Evolutionary conservation across 2,888 invertebrate species (phyloP).

Genomic region (Lumbricus terrestris): DNA sequence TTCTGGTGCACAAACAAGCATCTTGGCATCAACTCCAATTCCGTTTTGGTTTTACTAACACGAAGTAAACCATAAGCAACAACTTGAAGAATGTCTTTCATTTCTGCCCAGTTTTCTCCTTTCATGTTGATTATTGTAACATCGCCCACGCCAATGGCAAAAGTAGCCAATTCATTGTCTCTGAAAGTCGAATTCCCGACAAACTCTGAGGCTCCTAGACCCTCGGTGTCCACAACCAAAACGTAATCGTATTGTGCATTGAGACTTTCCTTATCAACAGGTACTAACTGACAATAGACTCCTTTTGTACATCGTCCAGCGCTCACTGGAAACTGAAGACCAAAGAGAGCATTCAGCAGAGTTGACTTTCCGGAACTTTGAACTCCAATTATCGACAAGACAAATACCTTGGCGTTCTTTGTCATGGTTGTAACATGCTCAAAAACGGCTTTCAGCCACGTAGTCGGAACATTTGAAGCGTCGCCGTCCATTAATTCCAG

Average conservation of each 20-base stretch:
- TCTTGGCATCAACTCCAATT: neutral
- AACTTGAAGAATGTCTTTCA: neutral
- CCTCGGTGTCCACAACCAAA: neutral
- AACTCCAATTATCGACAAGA: neutral
- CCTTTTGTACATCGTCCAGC: conserved; percentile 7
- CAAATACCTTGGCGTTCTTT: neutral
- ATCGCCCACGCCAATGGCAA: neutral
- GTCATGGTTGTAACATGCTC: neutral
- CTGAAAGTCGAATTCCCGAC: neutral
- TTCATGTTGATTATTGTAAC: neutral
- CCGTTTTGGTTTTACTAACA: neutral
- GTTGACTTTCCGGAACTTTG: conserved; percentile 6
- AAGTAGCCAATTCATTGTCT: neutral
- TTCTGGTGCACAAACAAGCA: neutral
- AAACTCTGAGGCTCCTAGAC: neutral
- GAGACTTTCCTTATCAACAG: neutral
- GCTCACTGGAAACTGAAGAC: neutral
- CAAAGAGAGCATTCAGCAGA: neutral
- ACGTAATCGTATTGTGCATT: neutral
- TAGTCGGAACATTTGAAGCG: neutral
- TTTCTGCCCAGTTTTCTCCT: neutral
- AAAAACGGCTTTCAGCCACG: neutral
- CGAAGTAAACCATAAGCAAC: neutral
- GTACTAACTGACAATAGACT: neutral
- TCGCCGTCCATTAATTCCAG: neutral